These are phyloP conservation scores for Phyllostomus hastatus DNA, from an alignment of 2,113 vertebrate genomes.

Conservation along the genomic window DNA sequence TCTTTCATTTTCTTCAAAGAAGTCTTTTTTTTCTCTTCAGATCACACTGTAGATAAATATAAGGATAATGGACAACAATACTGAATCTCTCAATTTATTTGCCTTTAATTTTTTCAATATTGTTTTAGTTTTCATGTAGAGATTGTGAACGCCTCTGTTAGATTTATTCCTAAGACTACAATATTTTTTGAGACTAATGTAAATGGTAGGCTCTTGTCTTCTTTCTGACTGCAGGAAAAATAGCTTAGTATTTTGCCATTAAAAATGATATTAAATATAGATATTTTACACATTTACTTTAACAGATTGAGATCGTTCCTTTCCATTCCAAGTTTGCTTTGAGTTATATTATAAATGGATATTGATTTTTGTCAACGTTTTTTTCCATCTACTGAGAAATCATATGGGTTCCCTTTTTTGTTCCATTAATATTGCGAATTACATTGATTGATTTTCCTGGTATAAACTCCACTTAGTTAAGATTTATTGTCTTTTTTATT, in stretches of 20 bases:
- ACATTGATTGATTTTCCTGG: neutral
- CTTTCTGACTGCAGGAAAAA: neutral
- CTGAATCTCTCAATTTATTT: constrained; percentile 8
- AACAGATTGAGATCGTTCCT: neutral
- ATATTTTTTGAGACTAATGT: constrained; percentile 30
- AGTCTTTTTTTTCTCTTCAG: neutral
- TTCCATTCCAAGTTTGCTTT: neutral
- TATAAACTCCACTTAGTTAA: neutral
- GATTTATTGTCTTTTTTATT: neutral
- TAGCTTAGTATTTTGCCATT: constrained; percentile 1
- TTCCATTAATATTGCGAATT: neutral
- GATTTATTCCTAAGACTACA: neutral
- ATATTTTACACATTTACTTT: neutral
- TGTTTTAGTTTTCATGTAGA: neutral
- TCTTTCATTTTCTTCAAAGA: neutral
- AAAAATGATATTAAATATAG: neutral
- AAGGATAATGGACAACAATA: neutral
- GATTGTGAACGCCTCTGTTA: neutral
- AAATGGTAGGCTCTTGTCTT: neutral
- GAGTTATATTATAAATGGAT: constrained; percentile 1
- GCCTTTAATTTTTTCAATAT: neutral
- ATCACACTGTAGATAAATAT: neutral
- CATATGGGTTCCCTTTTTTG: neutral
- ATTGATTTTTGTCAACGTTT: neutral
- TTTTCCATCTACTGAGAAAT: neutral